Percentiles rank a stretch among this genome's conserved stretches.
phyloP scores from a whole-genome alignment of 2,113 vertebrate genomes.

The Recurvirostra avosetta region DNA sequence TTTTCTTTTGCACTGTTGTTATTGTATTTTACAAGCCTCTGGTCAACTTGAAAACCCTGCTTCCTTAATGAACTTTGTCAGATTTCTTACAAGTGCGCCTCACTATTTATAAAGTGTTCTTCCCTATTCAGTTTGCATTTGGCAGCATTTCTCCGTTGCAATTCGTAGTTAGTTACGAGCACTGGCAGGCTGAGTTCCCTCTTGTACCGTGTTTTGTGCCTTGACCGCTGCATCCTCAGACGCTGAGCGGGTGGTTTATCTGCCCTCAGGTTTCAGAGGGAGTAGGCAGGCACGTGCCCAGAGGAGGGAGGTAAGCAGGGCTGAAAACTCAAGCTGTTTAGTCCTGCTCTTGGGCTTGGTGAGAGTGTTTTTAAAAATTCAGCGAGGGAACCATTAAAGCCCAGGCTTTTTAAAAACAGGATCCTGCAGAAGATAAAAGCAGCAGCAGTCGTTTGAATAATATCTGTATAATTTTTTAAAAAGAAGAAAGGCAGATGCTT shows the following conservation, averaged over 20 bases:
- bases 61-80: not conserved
- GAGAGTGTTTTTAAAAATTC: not conserved
- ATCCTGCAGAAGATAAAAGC: not conserved
- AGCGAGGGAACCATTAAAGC: not conserved
- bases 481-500: not conserved
- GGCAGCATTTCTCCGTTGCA: accelerated
- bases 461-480: accelerated
- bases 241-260: not conserved
- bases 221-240: not conserved
- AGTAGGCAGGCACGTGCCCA: not conserved
- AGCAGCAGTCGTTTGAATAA: not conserved
- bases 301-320: not conserved
- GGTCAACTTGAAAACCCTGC: not conserved
- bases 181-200: not conserved
- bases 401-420: not conserved
- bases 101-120: not conserved
- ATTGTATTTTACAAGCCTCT: not conserved
- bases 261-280: not conserved
- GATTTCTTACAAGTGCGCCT: not conserved
- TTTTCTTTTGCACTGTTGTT: not conserved
- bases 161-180: not conserved
- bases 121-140: not conserved
- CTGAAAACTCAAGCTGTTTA: not conserved
- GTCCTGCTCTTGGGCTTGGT: not conserved
- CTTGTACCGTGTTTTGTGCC: not conserved